phyloP scores from a whole-genome alignment of 2,888 invertebrate species.

The Heterodera filipjevi region DNA sequence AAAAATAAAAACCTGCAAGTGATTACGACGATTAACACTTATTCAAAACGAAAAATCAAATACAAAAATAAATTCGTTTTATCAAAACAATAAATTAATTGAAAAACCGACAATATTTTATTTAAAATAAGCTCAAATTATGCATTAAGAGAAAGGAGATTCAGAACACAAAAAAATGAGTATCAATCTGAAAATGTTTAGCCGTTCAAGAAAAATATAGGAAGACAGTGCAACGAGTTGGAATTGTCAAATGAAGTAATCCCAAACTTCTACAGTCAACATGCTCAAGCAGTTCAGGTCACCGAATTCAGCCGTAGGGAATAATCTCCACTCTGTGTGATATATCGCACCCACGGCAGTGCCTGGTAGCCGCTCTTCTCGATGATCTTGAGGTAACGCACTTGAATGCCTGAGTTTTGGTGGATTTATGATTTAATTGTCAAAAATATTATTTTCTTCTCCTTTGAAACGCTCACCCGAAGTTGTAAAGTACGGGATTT shows the following conservation, averaged over 20 bases:
- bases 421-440: conserved; percentile 37
- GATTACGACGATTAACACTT: too few species aligned
- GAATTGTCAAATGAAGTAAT: too few species aligned
- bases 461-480: conserved; percentile 80
- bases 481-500: conserved; percentile 97
- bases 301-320: conserved; percentile 77
- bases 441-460: neutral
- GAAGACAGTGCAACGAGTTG: neutral
- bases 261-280: too few species aligned
- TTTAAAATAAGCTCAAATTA: neutral
- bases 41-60: too few species aligned
- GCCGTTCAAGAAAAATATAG: neutral
- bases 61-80: neutral
- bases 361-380: conserved; percentile 99
- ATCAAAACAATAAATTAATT: neutral
- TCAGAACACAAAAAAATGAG: neutral
- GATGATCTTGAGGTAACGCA: conserved; percentile 92
- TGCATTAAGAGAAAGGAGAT: neutral
- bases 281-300: too few species aligned
- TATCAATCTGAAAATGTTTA: neutral
- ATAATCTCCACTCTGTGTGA: conserved; percentile 98
- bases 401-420: conserved; percentile 67
- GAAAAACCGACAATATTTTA: neutral
- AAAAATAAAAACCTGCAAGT: neutral
- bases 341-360: conserved; percentile 97